Evolutionary conservation across 1,140 invertebrate species (phyloP), one percentile per base, ranked within the genome.

Genomic region (Pogonus chalceus): DNA sequence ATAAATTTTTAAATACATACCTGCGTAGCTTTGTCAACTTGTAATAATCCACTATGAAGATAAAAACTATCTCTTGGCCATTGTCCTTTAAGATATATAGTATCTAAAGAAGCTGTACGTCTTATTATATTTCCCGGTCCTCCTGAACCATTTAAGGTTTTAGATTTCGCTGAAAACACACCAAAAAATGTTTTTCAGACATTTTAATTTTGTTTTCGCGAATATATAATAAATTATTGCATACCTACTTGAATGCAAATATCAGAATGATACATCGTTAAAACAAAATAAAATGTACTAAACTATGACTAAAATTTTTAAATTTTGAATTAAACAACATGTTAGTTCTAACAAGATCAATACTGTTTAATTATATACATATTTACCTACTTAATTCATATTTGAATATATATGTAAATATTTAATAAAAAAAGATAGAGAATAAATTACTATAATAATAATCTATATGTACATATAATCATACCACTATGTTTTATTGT

Each of bases 1-100:
- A 51, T 23, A 21, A 24, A 51, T 1, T n/a, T 20, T 47, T 10
- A 14, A 12, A 43, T 20, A 55, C n/a, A 53, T 74, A 85, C 84
- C 78, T 87, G 84, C 60, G 84, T 88, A 47, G 84, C 79, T 74
- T 87, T 87, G 67, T 88, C 82, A 35, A 88, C 77, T 69, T 85
- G 78, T 55, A 87, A 71, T 54, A 78, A 73, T 55, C 77, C 80
- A 60, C 77, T 76, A 67, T 83, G 80, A 56, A 80, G 76, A 60
- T 76, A 79, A 61, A 82, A 80, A 57, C 76, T 77, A 62, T 87
- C 84, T 60, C 81, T 77, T 47, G 84, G 82, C 83, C 83, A 87
- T 60, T 86, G 83, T 61, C 83, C 84, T 65, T 82, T 81, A 52
- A 87, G 73, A 68, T 87, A 86, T 57, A 88, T 80, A 16, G 84